Percentiles rank a stretch among this genome's conserved stretches.
Conservation (phyloP, 2,113 vertebrate genomes). For the Geococcyx californianus region DNA sequence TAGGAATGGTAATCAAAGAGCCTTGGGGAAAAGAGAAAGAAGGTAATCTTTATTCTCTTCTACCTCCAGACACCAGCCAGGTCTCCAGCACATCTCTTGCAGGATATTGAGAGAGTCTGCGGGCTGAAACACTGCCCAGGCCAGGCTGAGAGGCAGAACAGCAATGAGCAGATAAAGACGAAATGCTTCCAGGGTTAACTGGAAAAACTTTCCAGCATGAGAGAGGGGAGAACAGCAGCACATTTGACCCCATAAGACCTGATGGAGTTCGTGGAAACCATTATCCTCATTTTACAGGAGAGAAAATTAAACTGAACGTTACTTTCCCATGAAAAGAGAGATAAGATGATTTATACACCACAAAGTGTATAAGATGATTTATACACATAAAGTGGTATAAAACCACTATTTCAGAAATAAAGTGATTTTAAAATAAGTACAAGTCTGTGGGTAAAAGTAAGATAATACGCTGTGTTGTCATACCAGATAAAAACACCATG, state of each 20-base stretch:
- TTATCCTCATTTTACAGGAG: neutral
- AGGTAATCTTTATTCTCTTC: neutral
- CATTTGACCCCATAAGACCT: neutral
- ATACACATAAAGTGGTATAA: neutral
- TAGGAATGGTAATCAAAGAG: neutral
- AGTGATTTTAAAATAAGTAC: neutral
- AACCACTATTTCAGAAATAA: neutral
- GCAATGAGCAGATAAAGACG: neutral
- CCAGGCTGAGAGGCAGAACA: neutral
- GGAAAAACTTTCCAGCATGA: neutral
- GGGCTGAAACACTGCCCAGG: neutral
- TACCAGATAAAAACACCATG: neutral
- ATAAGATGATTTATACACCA: neutral
- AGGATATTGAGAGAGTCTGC: rapidly evolving
- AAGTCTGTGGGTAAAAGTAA: neutral
- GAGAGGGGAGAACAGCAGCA: neutral
- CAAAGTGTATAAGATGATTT: neutral
- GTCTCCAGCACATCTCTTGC: neutral
- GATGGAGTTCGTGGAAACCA: neutral
- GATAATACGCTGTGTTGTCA: neutral
- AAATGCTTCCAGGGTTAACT: neutral
- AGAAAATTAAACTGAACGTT: constrained; percentile 7
- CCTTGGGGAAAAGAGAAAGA: neutral
- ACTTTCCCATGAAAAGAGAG: neutral
- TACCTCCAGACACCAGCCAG: neutral